phyloP scores from a whole-genome alignment of 1,140 invertebrate genomes.

The Melitaea cinxia region DNA sequence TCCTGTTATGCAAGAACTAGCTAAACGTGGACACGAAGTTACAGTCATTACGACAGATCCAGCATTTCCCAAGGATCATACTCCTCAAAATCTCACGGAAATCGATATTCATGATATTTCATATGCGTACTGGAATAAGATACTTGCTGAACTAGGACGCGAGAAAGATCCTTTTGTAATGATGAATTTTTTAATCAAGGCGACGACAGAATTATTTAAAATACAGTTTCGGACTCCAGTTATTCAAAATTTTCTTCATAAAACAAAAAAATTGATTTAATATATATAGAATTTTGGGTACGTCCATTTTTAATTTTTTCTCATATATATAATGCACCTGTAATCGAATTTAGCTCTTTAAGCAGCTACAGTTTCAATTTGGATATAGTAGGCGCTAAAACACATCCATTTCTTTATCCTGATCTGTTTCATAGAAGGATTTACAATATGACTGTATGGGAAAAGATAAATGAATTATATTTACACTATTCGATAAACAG shows the following conservation, averaged over 20 bases:
- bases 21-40: conserved; percentile 75
- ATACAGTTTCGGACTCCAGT: conserved; percentile 34
- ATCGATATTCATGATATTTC: conserved; percentile 58
- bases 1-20: conserved; percentile 69
- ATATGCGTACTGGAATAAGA: conserved; percentile 38
- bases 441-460: conserved; percentile 40
- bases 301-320: conserved; percentile 36
- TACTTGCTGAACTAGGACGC: conserved; percentile 34
- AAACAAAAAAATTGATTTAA: conserved; percentile 44
- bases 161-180: conserved; percentile 15
- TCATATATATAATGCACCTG: conserved; percentile 51
- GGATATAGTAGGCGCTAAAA: conserved; percentile 41
- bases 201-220: conserved; percentile 28
- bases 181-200: conserved; percentile 17
- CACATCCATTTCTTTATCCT: conserved; percentile 45
- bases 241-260: conserved; percentile 38
- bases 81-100: conserved; percentile 49
- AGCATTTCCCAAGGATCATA: conserved; percentile 42
- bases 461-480: conserved; percentile 33
- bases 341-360: conserved; percentile 51
- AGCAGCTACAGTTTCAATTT: conserved; percentile 32
- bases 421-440: conserved; percentile 27
- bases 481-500: background rate
- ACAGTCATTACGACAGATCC: conserved; percentile 66
- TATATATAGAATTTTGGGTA: conserved; percentile 44